These are phyloP conservation scores for Dromaius novaehollandiae DNA, from an alignment of 2,113 vertebrate genomes.

Conservation along the genomic window DNA sequence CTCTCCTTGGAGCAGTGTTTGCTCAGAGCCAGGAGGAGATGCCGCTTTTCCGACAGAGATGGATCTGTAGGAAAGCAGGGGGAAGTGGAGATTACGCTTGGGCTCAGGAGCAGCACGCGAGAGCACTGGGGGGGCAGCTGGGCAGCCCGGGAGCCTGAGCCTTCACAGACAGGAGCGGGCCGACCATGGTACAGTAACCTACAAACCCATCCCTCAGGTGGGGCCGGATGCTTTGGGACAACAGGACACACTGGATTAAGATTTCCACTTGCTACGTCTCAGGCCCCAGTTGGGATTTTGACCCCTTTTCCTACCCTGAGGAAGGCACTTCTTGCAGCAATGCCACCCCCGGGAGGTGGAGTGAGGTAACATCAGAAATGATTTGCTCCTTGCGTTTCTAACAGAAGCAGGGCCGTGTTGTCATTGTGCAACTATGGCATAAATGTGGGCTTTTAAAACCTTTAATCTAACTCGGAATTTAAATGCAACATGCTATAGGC, in stretches of 20 bases:
- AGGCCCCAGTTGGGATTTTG: not conserved
- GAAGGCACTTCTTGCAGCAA: not conserved
- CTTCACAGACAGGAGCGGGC: no score
- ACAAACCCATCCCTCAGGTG: not conserved
- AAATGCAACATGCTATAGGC: not conserved
- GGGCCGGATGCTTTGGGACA: not conserved
- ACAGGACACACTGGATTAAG: not conserved
- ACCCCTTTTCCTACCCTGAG: not conserved
- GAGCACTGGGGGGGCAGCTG: not conserved
- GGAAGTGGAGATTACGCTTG: not conserved
- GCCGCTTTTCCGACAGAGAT: not conserved
- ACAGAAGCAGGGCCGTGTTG: not conserved
- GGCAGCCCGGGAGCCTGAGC: not conserved
- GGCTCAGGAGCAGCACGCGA: rapidly evolving
- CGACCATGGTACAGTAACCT: not conserved
- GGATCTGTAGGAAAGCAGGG: not conserved
- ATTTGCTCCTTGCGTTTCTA: not conserved
- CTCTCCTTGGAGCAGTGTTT: not conserved
- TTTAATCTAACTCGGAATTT: not conserved
- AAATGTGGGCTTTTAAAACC: not conserved
- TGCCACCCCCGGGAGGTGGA: not conserved
- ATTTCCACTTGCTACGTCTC: not conserved
- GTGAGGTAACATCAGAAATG: not conserved
- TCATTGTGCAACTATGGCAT: not conserved
- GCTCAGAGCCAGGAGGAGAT: not conserved